Evolutionary conservation across 2,888 invertebrate genomes (phyloP), one percentile per base, ranked within the genome.

Genomic region (Biston betularia): DNA sequence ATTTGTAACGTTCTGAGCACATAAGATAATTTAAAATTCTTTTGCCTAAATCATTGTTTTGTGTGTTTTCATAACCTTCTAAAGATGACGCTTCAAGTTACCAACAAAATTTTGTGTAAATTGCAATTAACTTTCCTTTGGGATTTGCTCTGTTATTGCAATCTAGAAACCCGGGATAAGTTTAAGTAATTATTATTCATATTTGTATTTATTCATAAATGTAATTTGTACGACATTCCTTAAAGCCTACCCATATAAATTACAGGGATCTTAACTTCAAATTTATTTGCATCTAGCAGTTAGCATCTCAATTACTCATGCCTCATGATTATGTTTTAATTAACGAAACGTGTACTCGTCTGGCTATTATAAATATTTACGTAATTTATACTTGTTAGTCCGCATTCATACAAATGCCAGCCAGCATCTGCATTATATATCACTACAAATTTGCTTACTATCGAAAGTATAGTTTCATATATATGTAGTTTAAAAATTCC

Each of bases 61-160:
- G 40, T 12, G 12, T 11, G n/a, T 12, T 49, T 48, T 46, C 52
- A 38, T 66, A 66, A 53, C 60, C 64, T 53, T 44, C 24, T 35
- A 10, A 12, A 14, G 40, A 66, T 66, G 65, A 61, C 65, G 57
- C 61, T 61, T 61, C 61, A 57, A 57, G 2, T 53, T 57, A 56
- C 57, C 46, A 66, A 52, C 46, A 64, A 64, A 44, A 10, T 48
- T 6, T 46, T 61, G 38, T 45, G n/a, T 10, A 10, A 1, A 45
- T 45, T 49, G 6, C 5, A 5, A 0, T 33, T 11, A 6, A 34
- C 34, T n/a, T 50, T 34, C 24, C n/a, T 34, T 50, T 7, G 12
- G 12, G 11, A n/a, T 34, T 6, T 33, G 14, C 0, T 33, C 33
- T 49, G 12, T 11, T 7, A 11, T 34, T 1, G 24, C 24, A n/a